Conservation (phyloP, 2,797 vertebrate genomes). For the Tympanoctomys barrerae region DNA sequence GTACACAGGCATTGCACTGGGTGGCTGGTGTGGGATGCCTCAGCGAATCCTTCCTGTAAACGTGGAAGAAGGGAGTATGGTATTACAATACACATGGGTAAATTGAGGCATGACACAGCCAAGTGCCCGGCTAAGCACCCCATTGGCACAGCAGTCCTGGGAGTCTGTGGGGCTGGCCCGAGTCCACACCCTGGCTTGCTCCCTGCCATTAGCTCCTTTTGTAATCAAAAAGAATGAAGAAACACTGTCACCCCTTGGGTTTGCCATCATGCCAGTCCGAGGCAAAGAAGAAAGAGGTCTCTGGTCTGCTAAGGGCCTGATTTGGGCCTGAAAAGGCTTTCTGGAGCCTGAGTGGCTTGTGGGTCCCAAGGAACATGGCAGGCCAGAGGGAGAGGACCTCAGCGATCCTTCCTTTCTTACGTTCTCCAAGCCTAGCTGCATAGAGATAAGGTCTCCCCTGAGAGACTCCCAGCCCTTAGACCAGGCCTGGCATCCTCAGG, state of each 20-base stretch:
- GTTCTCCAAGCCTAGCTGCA: neutral
- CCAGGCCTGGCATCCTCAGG: neutral
- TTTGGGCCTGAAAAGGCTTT: slow-evolving; percentile 1
- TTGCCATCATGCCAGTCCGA: neutral
- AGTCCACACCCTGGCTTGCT: neutral
- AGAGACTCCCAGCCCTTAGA: neutral
- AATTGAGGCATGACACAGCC: neutral
- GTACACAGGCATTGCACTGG: fast-evolving
- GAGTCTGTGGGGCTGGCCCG: neutral
- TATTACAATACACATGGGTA: neutral
- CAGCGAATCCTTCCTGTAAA: neutral
- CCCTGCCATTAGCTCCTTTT: neutral
- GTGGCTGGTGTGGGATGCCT: neutral
- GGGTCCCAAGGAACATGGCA: neutral
- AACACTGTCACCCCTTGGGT: neutral
- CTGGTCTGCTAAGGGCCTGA: neutral
- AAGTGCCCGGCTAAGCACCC: neutral
- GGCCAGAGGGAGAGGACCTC: neutral
- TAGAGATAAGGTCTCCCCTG: neutral
- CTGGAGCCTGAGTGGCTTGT: neutral
- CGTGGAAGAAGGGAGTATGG: neutral
- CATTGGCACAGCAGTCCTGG: neutral
- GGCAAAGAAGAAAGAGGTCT: neutral
- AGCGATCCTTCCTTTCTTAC: neutral
- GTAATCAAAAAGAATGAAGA: neutral